Conservation (phyloP, 2,113 vertebrate genomes). For the Forbesichthys papilliferus region DNA sequence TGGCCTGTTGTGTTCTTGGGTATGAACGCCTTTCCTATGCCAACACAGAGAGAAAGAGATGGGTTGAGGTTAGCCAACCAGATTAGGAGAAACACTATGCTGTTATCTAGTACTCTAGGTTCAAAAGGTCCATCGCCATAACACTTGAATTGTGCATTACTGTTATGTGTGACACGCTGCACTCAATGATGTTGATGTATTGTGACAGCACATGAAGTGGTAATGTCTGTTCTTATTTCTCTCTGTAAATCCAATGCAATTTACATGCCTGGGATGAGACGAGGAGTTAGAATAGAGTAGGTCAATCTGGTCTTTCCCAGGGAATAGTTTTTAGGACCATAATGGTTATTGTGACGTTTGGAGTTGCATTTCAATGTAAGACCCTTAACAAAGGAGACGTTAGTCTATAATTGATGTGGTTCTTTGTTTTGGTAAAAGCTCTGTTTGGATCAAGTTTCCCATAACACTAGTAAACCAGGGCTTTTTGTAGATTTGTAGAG, state of each 20-base stretch:
- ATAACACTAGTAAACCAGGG: constrained; percentile 10
- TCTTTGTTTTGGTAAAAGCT: constrained; percentile 26
- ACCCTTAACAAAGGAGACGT: neutral
- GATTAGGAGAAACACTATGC: neutral
- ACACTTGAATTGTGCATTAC: too few species aligned
- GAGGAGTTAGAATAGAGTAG: too few species aligned
- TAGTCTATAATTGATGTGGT: constrained; percentile 1
- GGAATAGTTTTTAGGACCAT: too few species aligned
- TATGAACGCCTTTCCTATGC: constrained; percentile 85
- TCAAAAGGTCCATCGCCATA: too few species aligned
- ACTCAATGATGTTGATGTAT: neutral
- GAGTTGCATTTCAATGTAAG: too few species aligned
- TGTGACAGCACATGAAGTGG: neutral
- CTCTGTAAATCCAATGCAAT: too few species aligned
- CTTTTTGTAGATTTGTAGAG: constrained; percentile 27
- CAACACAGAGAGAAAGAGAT: neutral
- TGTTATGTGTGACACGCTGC: too few species aligned
- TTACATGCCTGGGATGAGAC: too few species aligned
- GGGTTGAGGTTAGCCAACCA: neutral
- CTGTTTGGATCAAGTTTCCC: constrained; percentile 23
- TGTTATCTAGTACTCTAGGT: neutral
- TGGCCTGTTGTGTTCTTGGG: constrained; percentile 77
- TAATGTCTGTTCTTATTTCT: neutral
- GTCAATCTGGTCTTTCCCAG: too few species aligned
- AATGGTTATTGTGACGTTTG: too few species aligned